Evolutionary conservation across 2,113 vertebrate genomes (phyloP), one percentile per base, ranked within the genome.

Genomic region (Corythornis vintsioides): DNA sequence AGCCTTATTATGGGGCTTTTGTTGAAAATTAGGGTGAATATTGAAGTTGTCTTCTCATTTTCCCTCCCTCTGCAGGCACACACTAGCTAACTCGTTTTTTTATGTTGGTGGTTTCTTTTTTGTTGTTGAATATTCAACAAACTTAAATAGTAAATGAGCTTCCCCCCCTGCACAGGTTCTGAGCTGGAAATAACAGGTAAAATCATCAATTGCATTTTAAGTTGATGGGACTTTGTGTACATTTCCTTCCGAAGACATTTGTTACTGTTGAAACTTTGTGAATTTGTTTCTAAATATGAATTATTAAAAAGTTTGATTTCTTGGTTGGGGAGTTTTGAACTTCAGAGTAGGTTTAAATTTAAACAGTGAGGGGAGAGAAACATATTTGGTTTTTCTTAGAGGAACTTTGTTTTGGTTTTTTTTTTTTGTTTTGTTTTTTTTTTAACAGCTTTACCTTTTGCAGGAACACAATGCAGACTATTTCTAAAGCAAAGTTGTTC

Each of bases 11-110:
- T 31, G 12, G 6, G 14, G 1, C 0, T 13, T 14, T 6, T 29
- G 5, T 0, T 67, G 48, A 11, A 2, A 1, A 48, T 18, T 24
- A 0, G 25, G 4, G 16, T 20, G 72, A 9, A 71, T 28, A 35
- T 13, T 15, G 9, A 26, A 33, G 9, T 1, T 48, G 3, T 17
- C 11, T 6, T 70, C 17, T 15, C 40, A 28, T 6, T 59, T 35
- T 53, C 11, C 6, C 4, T 50, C 18, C 20, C 15, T 3, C 1
- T 20, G 16, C 33, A 42, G 48, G 21, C 18, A 3, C 3, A 1
- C 13, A 11, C 38, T 10, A 10, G 9, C n/a, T 69, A 33, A 7
- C 38, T 22, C 16, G n/a, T 31, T 22, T 22, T 48, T 48, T 48
- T 35, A 8, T 25, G 47, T 48, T 48, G 47, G 19, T 47, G 45